Base-by-base conservation (phyloP, 2,888 invertebrate genomes). In the Eristalinus aeneus region DNA sequence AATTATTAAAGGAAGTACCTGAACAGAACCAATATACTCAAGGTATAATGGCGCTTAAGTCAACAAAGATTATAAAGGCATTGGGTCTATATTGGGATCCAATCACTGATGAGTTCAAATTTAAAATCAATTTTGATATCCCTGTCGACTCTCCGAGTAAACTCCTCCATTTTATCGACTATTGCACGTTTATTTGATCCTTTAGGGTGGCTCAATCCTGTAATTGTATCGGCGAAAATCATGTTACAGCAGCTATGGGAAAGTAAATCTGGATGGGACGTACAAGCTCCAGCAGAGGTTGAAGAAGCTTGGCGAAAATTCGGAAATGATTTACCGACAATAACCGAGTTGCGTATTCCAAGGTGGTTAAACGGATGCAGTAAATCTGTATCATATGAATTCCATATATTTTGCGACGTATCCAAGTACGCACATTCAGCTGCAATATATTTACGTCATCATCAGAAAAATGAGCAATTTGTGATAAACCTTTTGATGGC, bases 51-150 rank as follows among this genome's bases (percentile, higher is more conserved):
- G 46, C 56, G 34, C 23, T n/a, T 34, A 34, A 34, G 10, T 34
- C 34, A 61, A 34, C 12, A 73, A 20, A 67, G 2, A 11, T 39
- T 22, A 58, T 78, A 46, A 73, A 78, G 36, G 56, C 83, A 10
- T 46, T 73, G 27, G 69, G 68, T 1, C 23, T 77, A 22, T 77
- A 68, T 60, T 83, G 77, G 83, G 56, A 73, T 23, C 69, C 63
- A 11, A 34, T 23, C 32, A 60, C 36, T 16, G 73, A 77, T 11
- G 63, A 65, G 4, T 74, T 84, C 32, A 36, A 22, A 53, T 72
- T 63, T 58, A 36, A 79, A 54, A 16, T 75, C 2, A 46, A 71
- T 23, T 69, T 79, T 22, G 46, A 74, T 32, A 64, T 71, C 34
- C 12, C 8, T 9, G 10, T 20, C 23, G 60, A 58, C 3, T 20